Conservation (phyloP, 2,113 vertebrate genomes). For the Hippopotamus amphibius region DNA sequence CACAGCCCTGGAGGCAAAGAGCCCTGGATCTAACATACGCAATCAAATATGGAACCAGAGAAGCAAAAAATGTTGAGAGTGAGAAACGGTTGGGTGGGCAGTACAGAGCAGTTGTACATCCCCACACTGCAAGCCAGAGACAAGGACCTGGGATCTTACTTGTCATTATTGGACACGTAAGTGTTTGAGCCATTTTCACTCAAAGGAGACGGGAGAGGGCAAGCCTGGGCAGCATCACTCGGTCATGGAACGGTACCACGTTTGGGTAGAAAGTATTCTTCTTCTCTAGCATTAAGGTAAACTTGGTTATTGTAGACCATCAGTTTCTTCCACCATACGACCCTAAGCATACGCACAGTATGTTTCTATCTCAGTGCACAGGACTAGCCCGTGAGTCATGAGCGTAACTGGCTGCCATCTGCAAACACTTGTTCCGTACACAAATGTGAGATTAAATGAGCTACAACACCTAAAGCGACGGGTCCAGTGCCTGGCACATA, state of each 20-base stretch:
- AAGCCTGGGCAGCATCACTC: neutral
- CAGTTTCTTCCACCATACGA: neutral
- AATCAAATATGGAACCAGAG: neutral
- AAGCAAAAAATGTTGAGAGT: neutral
- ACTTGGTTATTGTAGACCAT: neutral
- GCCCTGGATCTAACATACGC: neutral
- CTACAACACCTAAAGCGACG: neutral
- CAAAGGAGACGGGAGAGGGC: neutral
- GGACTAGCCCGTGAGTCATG: neutral
- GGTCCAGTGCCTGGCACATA: neutral
- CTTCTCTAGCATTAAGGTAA: neutral
- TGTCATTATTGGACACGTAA: neutral
- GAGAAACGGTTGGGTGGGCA: neutral
- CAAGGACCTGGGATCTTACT: neutral
- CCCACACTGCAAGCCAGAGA: neutral
- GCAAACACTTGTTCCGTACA: neutral
- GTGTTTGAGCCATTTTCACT: neutral
- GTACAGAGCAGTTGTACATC: neutral
- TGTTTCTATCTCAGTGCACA: neutral
- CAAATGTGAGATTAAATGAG: constrained; percentile 2
- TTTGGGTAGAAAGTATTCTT: neutral
- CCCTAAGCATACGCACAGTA: neutral
- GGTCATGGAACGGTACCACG: neutral
- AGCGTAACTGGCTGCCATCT: neutral
- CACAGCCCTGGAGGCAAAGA: neutral